A percentile compares a stretch with the other conserved stretches of the same genome.
These are phyloP conservation scores for Erpornis zantholeuca DNA, from an alignment of 2,113 vertebrate genomes.

Conservation along the genomic window DNA sequence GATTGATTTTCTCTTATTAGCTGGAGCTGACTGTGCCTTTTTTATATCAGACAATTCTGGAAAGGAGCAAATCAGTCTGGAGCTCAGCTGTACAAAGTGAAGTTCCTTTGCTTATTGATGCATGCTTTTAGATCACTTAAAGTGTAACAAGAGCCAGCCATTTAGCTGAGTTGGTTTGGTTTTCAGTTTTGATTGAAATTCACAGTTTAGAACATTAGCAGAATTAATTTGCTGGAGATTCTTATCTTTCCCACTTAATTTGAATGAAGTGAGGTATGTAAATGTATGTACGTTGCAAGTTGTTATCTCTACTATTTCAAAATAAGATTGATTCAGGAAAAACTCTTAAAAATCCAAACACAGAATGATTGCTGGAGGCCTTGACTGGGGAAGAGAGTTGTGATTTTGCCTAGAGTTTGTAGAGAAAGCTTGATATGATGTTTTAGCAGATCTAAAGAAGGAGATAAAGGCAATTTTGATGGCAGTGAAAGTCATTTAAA, in stretches of 20 bases:
- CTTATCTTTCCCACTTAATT: constrained; percentile 46
- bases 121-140: constrained; percentile 32
- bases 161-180: constrained; percentile 27
- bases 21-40: constrained; percentile 33
- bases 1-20: constrained; percentile 54
- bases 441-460: not conserved
- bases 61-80: constrained; percentile 44
- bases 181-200: constrained; percentile 53
- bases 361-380: not conserved
- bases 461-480: not conserved
- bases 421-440: not conserved
- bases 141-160: constrained; percentile 25
- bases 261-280: constrained; percentile 51
- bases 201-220: constrained; percentile 49
- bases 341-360: constrained; percentile 4
- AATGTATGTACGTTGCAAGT: constrained; percentile 21
- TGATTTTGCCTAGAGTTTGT: constrained; percentile 11
- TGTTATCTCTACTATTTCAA: constrained; percentile 40
- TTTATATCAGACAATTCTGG: constrained; percentile 52
- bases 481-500: not conserved
- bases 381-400: not conserved
- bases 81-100: constrained; percentile 19
- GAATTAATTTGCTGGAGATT: constrained; percentile 61
- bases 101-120: constrained; percentile 47
- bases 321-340: constrained; percentile 22